These are phyloP conservation scores for Peromyscus leucopus DNA, from an alignment of 2,113 vertebrate species.

Conservation along the genomic window DNA sequence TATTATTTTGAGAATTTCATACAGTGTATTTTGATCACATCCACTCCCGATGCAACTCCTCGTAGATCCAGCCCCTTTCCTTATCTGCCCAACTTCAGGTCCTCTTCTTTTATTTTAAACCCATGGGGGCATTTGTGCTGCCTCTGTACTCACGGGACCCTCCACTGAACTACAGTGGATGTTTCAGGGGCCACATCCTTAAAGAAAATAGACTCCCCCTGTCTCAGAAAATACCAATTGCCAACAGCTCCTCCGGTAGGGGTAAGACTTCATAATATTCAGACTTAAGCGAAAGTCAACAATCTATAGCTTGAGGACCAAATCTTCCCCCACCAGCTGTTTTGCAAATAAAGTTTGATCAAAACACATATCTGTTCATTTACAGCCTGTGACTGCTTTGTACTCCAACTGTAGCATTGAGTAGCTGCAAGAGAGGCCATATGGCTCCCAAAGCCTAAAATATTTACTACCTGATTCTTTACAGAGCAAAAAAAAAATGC, in stretches of 20 bases:
- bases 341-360: conserved; percentile 55
- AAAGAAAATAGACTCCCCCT: not conserved
- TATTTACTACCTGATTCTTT: not conserved
- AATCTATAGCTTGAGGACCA: not conserved
- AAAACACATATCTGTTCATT: not conserved
- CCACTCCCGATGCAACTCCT: not conserved
- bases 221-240: not conserved
- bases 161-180: not conserved
- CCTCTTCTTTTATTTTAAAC: not conserved
- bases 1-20: not conserved
- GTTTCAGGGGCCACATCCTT: not conserved
- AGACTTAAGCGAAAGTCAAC: not conserved
- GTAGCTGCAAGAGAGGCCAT: not conserved
- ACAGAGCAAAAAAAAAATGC: not conserved
- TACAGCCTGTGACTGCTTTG: not conserved
- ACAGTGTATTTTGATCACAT: not conserved
- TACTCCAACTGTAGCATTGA: not conserved
- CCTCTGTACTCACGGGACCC: not conserved
- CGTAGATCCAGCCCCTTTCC: not conserved
- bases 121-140: not conserved
- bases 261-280: not conserved
- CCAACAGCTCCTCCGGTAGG: not conserved
- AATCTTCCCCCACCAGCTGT: not conserved
- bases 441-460: not conserved
- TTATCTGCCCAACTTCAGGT: not conserved